These are phyloP conservation scores for Melinopterus prodromus DNA, from an alignment of 2,888 invertebrate genomes.

Conservation along the genomic window DNA sequence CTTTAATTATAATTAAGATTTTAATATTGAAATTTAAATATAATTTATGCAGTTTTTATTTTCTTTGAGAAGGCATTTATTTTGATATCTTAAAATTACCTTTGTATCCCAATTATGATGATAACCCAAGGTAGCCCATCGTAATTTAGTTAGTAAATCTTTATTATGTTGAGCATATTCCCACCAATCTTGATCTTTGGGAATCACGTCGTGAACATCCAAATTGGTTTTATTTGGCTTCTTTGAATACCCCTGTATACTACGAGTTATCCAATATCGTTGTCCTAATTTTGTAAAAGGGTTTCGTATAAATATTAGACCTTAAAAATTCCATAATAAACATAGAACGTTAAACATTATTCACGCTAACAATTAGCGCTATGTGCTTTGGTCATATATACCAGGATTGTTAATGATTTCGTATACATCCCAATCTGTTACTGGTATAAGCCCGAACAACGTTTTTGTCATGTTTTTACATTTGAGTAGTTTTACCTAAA, in stretches of 20 bases:
- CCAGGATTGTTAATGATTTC: constrained; percentile 70
- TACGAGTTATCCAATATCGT: constrained; percentile 82
- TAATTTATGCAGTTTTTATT: too few species aligned
- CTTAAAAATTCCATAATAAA: constrained; percentile 53
- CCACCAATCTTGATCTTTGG: constrained; percentile 70
- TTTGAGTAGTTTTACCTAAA: constrained; percentile 31
- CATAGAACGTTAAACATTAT: background rate
- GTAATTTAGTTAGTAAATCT: constrained; percentile 65
- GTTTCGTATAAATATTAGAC: constrained; percentile 83
- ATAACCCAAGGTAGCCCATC: constrained; percentile 97
- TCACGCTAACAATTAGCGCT: background rate
- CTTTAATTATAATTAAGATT: too few species aligned
- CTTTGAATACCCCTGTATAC: constrained; percentile 78
- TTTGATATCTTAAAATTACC: constrained; percentile 61
- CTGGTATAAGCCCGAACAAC: constrained; percentile 60
- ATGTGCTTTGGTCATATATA: constrained; percentile 42
- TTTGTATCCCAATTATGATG: constrained; percentile 99
- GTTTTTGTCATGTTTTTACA: constrained; percentile 31
- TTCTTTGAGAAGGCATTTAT: too few species aligned
- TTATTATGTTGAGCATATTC: constrained; percentile 56
- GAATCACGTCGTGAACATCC: constrained; percentile 62
- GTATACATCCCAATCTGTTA: constrained; percentile 70
- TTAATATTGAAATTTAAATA: too few species aligned
- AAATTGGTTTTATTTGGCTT: constrained; percentile 78
- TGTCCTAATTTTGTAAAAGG: constrained; percentile 83